These are phyloP conservation scores for Luscinia megarhynchos DNA, from an alignment of 2,797 vertebrate species.

Conservation along the genomic window DNA sequence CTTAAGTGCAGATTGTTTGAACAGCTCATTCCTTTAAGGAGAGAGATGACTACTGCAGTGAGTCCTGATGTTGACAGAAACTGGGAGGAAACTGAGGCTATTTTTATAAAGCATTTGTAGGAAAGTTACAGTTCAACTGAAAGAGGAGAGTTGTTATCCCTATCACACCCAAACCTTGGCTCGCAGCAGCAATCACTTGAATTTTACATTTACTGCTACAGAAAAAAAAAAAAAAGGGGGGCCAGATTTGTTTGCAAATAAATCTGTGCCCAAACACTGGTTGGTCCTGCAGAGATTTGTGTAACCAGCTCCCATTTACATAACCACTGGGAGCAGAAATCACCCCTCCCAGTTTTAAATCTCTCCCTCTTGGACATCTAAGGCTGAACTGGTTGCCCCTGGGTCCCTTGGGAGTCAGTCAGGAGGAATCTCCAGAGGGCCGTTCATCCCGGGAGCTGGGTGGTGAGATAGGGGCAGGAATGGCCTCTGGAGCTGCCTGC, in stretches of 20 bases:
- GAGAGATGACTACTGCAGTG: not conserved
- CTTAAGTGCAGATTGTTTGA: conserved; percentile 42
- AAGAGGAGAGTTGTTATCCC: not conserved
- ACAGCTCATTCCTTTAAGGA: conserved; percentile 13
- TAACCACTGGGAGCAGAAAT: conserved; percentile 56
- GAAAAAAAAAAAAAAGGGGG: not conserved
- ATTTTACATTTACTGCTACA: not conserved
- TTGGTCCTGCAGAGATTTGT: conserved; percentile 39
- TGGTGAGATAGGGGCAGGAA: conserved; percentile 19
- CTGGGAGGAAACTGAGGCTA: not conserved
- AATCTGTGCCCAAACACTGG: not conserved
- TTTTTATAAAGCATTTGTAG: not conserved
- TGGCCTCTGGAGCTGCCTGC: conserved; percentile 58
- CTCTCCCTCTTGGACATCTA: conserved; percentile 45
- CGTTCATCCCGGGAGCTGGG: conserved; percentile 13
- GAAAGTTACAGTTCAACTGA: not conserved
- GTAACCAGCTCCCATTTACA: conserved; percentile 56
- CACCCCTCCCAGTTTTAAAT: conserved; percentile 31
- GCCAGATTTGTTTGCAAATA: conserved; percentile 50
- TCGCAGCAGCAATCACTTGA: not conserved
- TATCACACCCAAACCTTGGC: not conserved
- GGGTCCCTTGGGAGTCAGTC: conserved; percentile 29
- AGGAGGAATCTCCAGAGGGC: conserved; percentile 60
- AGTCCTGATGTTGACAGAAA: not conserved
- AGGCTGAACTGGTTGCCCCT: conserved; percentile 33